Evolutionary conservation across 2,113 vertebrate species (phyloP).

Genomic region (Tyrannus savana): DNA sequence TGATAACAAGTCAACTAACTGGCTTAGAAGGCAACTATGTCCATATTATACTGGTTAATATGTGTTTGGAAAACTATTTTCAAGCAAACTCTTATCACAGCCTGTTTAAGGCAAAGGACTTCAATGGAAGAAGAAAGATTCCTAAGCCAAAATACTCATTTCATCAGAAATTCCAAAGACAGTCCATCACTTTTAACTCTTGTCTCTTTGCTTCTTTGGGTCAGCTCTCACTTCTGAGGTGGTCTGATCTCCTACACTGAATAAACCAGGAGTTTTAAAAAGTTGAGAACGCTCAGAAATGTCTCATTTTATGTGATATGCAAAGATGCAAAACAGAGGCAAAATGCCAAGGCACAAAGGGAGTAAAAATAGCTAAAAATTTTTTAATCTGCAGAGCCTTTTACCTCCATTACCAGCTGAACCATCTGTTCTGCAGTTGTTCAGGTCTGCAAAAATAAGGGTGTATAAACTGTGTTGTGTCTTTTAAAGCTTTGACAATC

Average conservation of each 20-base stretch:
- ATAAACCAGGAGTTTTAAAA: background rate
- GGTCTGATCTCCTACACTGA: background rate
- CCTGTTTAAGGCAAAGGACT: background rate
- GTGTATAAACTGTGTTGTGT: background rate
- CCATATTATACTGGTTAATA: background rate
- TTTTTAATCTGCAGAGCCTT: conserved; percentile 36
- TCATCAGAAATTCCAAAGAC: background rate
- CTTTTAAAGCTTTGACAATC: background rate
- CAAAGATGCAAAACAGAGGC: background rate
- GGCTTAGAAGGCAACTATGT: background rate
- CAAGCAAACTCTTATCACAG: background rate
- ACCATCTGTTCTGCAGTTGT: conserved; percentile 48
- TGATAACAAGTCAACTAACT: background rate
- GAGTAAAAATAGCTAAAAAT: conserved; percentile 2
- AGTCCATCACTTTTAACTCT: background rate
- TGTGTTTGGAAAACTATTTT: background rate
- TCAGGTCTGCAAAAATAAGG: background rate
- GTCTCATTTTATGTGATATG: background rate
- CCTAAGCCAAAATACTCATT: background rate
- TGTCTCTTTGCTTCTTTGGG: background rate
- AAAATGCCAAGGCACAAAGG: background rate
- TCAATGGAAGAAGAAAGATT: background rate
- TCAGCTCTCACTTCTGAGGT: background rate
- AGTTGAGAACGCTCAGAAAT: background rate
- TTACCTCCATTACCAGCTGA: conserved; percentile 33